phyloP scores from a whole-genome alignment of 2,888 invertebrate genomes.

The Epiblema foenella region DNA sequence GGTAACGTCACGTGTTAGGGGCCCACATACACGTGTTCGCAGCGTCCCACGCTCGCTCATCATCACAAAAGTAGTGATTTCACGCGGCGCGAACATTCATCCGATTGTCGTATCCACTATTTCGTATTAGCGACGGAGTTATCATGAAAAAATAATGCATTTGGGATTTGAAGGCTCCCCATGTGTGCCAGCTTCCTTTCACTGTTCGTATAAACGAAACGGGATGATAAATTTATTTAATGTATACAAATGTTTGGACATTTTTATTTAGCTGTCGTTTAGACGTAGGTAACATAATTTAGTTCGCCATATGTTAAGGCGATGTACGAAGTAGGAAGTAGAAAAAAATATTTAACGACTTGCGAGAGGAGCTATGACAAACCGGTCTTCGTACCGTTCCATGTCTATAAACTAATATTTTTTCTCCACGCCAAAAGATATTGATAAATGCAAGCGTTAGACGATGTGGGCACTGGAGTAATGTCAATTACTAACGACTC shows the following conservation, averaged over 20 bases:
- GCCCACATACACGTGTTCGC: slow-evolving; percentile 81
- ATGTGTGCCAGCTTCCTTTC: slow-evolving; percentile 83
- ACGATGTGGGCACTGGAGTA: slow-evolving; percentile 57
- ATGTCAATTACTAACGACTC: slow-evolving; percentile 52
- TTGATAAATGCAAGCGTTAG: slow-evolving; percentile 63
- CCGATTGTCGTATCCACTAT: slow-evolving; percentile 81
- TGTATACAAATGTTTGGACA: slow-evolving; percentile 85
- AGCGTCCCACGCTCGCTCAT: slow-evolving; percentile 70
- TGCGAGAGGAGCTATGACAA: slow-evolving; percentile 77
- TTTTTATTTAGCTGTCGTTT: slow-evolving; percentile 84
- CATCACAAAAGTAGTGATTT: slow-evolving; percentile 80
- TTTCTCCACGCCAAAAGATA: slow-evolving; percentile 56
- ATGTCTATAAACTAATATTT: slow-evolving; percentile 63
- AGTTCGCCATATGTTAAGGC: slow-evolving; percentile 82
- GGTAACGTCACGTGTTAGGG: slow-evolving; percentile 75
- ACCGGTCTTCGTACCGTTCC: slow-evolving; percentile 65
- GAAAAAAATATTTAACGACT: slow-evolving; percentile 82
- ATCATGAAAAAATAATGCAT: slow-evolving; percentile 84
- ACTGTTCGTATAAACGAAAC: slow-evolving; percentile 76
- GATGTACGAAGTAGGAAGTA: slow-evolving; percentile 79
- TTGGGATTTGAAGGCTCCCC: slow-evolving; percentile 83
- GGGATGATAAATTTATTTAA: slow-evolving; percentile 84
- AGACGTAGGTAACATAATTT: slow-evolving; percentile 83
- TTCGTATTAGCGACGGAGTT: slow-evolving; percentile 79
- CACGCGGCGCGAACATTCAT: slow-evolving; percentile 84